phyloP scores from a whole-genome alignment of 2,113 vertebrate species.

The Morone saxatilis region DNA sequence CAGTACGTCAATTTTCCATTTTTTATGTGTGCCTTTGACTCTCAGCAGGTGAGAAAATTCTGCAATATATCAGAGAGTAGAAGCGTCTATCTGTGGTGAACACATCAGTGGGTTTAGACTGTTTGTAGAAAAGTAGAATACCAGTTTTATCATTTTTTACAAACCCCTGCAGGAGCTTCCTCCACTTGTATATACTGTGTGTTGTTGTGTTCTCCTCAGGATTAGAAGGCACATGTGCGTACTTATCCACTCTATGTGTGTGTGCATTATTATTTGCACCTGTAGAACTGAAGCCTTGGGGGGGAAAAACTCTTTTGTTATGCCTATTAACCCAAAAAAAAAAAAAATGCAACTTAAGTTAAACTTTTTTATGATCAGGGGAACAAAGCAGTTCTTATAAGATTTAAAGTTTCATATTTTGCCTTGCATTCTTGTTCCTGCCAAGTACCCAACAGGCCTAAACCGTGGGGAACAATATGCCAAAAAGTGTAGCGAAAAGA shows the following conservation, averaged over 20 bases:
- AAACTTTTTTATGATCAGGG: constrained; percentile 6
- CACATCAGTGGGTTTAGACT: background rate
- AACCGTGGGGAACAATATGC: constrained; percentile 5
- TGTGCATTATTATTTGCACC: constrained; percentile 42
- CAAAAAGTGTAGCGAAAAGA: constrained; percentile 13
- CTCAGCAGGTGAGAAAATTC: background rate
- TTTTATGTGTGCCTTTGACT: background rate
- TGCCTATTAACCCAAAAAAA: constrained; percentile 14
- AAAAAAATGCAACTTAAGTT: background rate
- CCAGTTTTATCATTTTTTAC: background rate
- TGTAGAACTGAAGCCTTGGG: constrained; percentile 17
- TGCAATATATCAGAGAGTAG: constrained; percentile 10
- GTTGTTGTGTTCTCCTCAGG: background rate
- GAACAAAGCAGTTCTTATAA: constrained; percentile 38
- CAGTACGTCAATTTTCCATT: background rate
- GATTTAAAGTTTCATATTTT: constrained; percentile 18
- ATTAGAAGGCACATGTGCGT: constrained; percentile 1
- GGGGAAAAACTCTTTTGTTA: background rate
- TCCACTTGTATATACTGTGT: constrained; percentile 21
- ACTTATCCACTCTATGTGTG: background rate
- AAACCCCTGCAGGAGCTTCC: constrained; percentile 8
- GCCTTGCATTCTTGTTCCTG: constrained; percentile 13
- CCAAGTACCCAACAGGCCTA: constrained; percentile 1
- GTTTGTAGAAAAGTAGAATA: background rate
- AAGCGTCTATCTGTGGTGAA: background rate